phyloP scores from a whole-genome alignment of 2,113 vertebrate species.

The Lathamus discolor region DNA sequence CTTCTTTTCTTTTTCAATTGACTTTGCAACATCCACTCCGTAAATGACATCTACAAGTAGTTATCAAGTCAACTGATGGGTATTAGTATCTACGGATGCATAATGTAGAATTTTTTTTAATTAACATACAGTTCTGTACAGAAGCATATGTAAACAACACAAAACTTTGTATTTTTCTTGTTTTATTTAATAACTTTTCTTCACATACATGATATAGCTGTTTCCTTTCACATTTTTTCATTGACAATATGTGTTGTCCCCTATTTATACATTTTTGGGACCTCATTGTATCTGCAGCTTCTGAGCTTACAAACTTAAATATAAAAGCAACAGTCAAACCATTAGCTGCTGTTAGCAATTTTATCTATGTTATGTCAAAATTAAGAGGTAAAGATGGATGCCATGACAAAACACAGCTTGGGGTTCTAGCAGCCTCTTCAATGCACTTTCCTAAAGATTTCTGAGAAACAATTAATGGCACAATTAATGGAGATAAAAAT shows the following conservation, averaged over 20 bases:
- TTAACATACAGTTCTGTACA: neutral
- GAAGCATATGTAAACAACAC: neutral
- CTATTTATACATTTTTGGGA: neutral
- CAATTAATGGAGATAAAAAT: neutral
- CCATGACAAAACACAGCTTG: neutral
- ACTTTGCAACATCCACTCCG: neutral
- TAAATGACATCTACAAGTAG: neutral
- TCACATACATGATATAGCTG: neutral
- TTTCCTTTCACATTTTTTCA: rapidly evolving
- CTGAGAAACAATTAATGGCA: neutral
- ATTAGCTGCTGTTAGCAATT: neutral
- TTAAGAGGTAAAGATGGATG: neutral
- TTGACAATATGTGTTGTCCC: neutral
- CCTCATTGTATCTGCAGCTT: neutral
- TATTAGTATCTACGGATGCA: neutral
- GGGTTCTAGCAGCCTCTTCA: neutral
- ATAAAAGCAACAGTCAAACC: neutral
- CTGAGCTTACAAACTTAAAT: neutral
- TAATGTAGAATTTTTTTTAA: neutral
- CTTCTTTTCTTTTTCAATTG: neutral
- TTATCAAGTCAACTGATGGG: neutral
- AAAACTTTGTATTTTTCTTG: neutral
- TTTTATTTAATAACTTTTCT: neutral
- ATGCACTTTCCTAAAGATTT: neutral
- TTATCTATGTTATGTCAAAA: neutral